Evolutionary conservation across 2,888 invertebrate species (phyloP).

Genomic region (Loripinus fragilis): DNA sequence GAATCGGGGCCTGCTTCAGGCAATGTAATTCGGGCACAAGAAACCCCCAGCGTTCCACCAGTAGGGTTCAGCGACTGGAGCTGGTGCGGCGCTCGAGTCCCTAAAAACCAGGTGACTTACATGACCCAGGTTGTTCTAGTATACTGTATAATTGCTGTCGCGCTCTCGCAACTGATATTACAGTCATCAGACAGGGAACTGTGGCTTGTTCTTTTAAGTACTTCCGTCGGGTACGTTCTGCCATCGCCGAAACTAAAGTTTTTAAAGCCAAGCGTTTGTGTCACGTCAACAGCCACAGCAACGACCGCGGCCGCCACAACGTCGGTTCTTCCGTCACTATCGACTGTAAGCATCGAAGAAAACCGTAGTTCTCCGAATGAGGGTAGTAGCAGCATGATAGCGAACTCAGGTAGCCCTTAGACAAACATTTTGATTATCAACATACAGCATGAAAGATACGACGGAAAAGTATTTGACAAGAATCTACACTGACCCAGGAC

Average conservation of each 20-base stretch:
- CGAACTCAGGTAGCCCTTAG: not conserved
- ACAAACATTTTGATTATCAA: not conserved
- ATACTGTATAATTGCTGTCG: not conserved
- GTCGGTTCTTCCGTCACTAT: not conserved
- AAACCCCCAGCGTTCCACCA: too few relatives aligned
- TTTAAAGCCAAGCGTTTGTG: not conserved
- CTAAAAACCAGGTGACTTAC: conserved; percentile 13
- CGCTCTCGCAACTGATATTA: not conserved
- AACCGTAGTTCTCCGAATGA: not conserved
- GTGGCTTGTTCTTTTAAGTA: not conserved
- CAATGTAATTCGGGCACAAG: too few relatives aligned
- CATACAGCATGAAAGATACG: not conserved
- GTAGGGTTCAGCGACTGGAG: not conserved
- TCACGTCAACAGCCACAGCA: not conserved
- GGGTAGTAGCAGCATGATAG: not conserved
- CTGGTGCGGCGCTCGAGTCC: too few relatives aligned
- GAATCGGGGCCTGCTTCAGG: too few relatives aligned
- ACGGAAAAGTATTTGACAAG: not conserved
- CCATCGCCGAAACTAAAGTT: not conserved
- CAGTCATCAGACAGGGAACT: conserved; percentile 5
- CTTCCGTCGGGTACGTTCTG: not conserved
- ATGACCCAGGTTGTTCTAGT: too few relatives aligned
- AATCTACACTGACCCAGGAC: conserved; percentile 1
- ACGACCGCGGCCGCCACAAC: not conserved
- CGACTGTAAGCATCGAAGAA: not conserved